Base-by-base conservation (phyloP, 2,797 vertebrate species). In the Anolis apletophallus region DNA sequence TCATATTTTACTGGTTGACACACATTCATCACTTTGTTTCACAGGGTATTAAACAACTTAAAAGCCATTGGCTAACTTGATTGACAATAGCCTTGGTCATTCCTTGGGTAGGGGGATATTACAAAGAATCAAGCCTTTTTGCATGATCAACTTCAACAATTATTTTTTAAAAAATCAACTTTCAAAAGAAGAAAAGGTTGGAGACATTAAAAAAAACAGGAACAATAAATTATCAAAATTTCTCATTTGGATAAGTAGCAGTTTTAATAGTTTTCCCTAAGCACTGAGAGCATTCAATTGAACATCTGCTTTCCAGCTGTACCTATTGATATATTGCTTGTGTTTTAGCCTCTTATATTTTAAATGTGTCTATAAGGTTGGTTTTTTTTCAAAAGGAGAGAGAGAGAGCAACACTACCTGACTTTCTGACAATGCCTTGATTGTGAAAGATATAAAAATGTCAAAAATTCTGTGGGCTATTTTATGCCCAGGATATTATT, bases 291-390 rank as follows among this genome's bases (percentile, higher is more conserved):
- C 95, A 93, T 87, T 92, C 91, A 91, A n/a, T 88, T 93, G 95
- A 95, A 95, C 96, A 97, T 96, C 95, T 97, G 96, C 97, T 96
- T 95, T 92, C 96, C 97, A 98, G 97, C 95, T 97, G 96, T 94
- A 91, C 79, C 87, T 89, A 89, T 94, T 96, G 95, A 97, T 95
- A 95, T 96, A 96, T 94, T 93, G 93, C 94, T 64, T 91, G 83
- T 88, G 92, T 84, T 96, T 95, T 95, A 95, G 94, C 93, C 91
- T 92, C 91, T 95, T 94, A 85, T 91, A 93, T 88, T 96, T 92
- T 96, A 94, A 96, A 95, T 93, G 94, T 94, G 96, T 94, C 92
- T 91, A 72, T 88, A 93, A 92, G 94, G 21, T 80, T 73, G 40
- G 71, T 57, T 95, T 92, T 61, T n/a, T 95, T 92, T 54, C 23